A percentile compares a stretch with the other conserved stretches of the same genome.
phyloP scores from a whole-genome alignment of 2,113 vertebrate species.

The Pristiophorus japonicus region DNA sequence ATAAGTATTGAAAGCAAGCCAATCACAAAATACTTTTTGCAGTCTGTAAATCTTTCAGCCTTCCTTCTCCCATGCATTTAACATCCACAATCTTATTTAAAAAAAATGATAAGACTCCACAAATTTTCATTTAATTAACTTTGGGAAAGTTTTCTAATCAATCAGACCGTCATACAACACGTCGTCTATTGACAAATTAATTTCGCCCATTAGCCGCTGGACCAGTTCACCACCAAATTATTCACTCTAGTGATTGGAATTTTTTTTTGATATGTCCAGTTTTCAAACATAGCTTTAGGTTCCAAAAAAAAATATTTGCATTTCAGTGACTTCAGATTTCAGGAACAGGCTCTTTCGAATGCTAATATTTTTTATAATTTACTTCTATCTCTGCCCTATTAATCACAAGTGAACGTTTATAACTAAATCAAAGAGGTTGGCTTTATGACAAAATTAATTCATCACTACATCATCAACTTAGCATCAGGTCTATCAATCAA shows the following conservation, averaged over 20 bases:
- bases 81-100: not conserved
- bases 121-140: not conserved
- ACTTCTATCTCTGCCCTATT: not conserved
- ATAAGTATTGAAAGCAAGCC: not conserved
- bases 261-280: not conserved
- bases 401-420: not conserved
- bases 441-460: not conserved
- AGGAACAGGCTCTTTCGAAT: not conserved
- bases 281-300: not conserved
- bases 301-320: not conserved
- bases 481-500: too few species aligned
- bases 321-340: not conserved
- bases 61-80: not conserved
- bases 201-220: not conserved
- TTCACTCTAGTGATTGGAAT: not conserved
- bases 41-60: not conserved
- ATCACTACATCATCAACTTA: not conserved
- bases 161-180: not conserved
- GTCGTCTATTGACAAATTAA: not conserved
- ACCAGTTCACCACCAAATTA: constrained; percentile 6
- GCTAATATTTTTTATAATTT: not conserved
- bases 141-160: not conserved
- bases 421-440: not conserved
- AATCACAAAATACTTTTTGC: not conserved
- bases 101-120: not conserved